Conservation (phyloP, 2,888 invertebrate species). For the Polydrusus tereticollis region DNA sequence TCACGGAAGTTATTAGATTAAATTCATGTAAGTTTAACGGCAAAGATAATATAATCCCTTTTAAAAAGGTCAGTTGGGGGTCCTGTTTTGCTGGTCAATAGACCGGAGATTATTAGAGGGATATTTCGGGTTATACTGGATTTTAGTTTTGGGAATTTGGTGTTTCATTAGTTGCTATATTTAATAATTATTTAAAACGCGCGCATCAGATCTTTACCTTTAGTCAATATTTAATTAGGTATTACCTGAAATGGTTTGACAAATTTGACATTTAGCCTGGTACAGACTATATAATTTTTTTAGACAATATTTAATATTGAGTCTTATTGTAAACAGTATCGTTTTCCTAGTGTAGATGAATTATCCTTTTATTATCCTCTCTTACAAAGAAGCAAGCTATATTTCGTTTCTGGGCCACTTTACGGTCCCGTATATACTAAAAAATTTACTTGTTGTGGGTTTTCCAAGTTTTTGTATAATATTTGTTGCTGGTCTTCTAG, state of each 20-base stretch:
- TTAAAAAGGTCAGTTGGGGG: conserved; percentile 42
- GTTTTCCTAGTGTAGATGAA: conserved; percentile 37
- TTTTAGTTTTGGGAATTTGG: conserved; percentile 31
- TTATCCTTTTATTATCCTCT: conserved; percentile 48
- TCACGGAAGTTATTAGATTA: conserved; percentile 58
- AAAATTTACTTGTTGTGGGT: conserved; percentile 48
- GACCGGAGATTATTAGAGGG: conserved; percentile 41
- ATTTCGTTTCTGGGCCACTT: conserved; percentile 48
- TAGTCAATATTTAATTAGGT: no score
- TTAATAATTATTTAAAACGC: background rate
- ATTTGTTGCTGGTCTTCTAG: conserved; percentile 29
- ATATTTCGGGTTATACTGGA: conserved; percentile 39
- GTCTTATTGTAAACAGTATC: conserved; percentile 42
- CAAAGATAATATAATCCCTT: conserved; percentile 46
- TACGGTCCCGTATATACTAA: conserved; percentile 38
- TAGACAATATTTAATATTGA: conserved; percentile 45
- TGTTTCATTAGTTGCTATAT: conserved; percentile 4
- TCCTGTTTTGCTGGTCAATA: conserved; percentile 30
- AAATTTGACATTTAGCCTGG: no score
- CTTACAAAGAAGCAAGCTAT: conserved; percentile 41
- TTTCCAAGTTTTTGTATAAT: conserved; percentile 41
- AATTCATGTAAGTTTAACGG: conserved; percentile 51
- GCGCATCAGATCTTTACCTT: no score
- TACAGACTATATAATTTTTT: no score
- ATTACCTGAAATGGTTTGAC: no score